Evolutionary conservation across 37 sponge, comb jelly and placozoan species (phyloP).

Genomic region (Oscarella lobularis): DNA sequence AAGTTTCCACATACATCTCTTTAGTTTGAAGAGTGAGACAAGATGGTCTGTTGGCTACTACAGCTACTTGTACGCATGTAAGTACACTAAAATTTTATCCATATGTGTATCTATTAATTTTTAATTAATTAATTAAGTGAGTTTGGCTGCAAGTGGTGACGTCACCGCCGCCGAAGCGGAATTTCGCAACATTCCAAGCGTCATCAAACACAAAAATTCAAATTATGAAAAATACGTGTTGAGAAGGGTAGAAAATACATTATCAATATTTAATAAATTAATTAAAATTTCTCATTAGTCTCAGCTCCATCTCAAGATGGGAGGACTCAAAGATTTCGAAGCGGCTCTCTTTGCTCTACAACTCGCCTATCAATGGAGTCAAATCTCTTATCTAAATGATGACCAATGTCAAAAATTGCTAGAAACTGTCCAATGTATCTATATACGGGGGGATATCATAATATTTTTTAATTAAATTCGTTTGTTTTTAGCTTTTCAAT

Average conservation of each 20-base stretch:
- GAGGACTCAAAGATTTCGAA: background rate
- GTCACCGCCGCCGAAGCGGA: background rate
- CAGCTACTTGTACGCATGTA: constrained; percentile 66
- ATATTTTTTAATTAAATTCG: background rate
- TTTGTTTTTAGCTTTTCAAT: background rate
- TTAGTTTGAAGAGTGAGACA: constrained; percentile 78
- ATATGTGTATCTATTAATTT: background rate
- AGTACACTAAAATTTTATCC: background rate
- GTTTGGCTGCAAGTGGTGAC: background rate
- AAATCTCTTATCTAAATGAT: background rate
- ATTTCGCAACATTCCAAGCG: background rate
- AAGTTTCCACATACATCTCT: background rate
- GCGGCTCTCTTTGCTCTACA: background rate
- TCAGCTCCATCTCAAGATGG: no score
- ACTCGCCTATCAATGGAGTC: background rate
- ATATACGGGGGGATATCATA: background rate
- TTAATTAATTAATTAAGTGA: background rate
- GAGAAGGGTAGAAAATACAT: no score
- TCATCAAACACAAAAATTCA: background rate
- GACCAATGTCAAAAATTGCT: background rate
- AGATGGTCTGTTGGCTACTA: constrained; percentile 81
- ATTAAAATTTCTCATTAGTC: no score
- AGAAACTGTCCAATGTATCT: background rate
- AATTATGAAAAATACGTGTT: background rate
- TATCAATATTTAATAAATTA: no score